Conservation (phyloP, 2,888 invertebrate species). For the Amblyjoppa fuscipennis region DNA sequence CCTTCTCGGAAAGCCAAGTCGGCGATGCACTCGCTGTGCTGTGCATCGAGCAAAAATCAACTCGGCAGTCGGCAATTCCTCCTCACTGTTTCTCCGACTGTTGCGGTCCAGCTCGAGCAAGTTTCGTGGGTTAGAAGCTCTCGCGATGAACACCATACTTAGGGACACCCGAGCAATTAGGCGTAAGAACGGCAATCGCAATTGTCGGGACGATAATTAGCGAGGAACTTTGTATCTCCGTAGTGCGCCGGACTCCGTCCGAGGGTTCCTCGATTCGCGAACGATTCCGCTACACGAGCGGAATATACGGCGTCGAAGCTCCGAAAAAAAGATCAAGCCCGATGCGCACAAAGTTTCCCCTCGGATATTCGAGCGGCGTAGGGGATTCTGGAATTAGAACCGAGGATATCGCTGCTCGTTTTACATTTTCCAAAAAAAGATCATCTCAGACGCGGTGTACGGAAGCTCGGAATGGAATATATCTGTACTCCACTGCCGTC, state of each 20-base stretch:
- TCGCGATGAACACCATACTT: conserved; percentile 45
- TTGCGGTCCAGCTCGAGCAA: conserved; percentile 21
- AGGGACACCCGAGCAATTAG: conserved; percentile 49
- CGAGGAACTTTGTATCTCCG: conserved; percentile 34
- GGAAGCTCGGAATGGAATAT: conserved; percentile 38
- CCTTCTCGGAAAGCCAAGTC: conserved; percentile 40
- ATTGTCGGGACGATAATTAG: conserved; percentile 48
- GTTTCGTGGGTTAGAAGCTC: conserved; percentile 41
- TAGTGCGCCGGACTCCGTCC: not conserved
- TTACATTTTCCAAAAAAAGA: not conserved
- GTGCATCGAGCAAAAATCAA: conserved; percentile 48
- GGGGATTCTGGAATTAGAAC: not conserved
- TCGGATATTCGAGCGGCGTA: not conserved
- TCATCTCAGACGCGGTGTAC: conserved; percentile 3
- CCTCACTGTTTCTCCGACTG: conserved; percentile 9
- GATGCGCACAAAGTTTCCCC: not conserved
- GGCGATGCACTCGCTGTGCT: not conserved
- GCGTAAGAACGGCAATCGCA: conserved; percentile 57
- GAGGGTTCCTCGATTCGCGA: not conserved
- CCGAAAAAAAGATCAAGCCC: not conserved
- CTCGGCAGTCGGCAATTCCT: conserved; percentile 48
- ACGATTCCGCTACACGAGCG: not conserved
- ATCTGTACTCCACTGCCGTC: conserved; percentile 12
- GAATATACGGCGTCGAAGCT: not conserved
- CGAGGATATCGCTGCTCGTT: not conserved